Evolutionary conservation across 2,888 invertebrate species (phyloP).

Genomic region (Drosophila nr. perissopoda): DNA sequence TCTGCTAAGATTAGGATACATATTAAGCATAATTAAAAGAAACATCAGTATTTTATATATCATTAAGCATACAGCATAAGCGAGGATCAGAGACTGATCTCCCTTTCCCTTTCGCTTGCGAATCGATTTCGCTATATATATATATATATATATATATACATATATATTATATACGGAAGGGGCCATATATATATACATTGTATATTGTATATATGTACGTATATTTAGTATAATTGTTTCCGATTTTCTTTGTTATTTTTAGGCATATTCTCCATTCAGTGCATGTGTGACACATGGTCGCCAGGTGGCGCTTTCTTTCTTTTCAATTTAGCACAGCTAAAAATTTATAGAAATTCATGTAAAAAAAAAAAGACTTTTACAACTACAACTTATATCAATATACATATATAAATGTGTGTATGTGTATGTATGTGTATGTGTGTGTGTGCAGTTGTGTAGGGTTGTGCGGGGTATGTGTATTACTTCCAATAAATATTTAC

Average conservation of each 20-base stretch:
- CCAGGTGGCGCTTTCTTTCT: conserved; percentile 43
- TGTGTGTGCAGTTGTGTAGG: conserved; percentile 3
- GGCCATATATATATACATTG: conserved; percentile 1
- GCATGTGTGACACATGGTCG: conserved; percentile 57
- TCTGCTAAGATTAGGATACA: conserved; percentile 39
- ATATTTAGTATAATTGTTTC: conserved; percentile 15
- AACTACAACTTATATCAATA: conserved; percentile 56
- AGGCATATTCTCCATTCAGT: conserved; percentile 44
- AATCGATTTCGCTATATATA: neutral
- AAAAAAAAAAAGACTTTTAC: conserved; percentile 53
- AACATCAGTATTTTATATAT: conserved; percentile 44
- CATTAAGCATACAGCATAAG: conserved; percentile 26
- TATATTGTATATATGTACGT: conserved; percentile 19
- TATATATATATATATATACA: conserved; percentile 4
- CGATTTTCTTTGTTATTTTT: conserved; percentile 12
- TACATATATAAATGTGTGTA: conserved; percentile 42
- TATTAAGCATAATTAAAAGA: conserved; percentile 47
- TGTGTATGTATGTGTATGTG: neutral
- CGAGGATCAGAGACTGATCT: conserved; percentile 3
- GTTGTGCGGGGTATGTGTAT: conserved; percentile 20
- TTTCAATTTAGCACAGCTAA: conserved; percentile 64
- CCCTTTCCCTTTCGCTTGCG: neutral
- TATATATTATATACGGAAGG: conserved; percentile 6
- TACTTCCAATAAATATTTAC: conserved; percentile 77
- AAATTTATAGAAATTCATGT: conserved; percentile 15